phyloP scores from a whole-genome alignment of 2,113 vertebrate species.

The Rhinopomastus cyanomelas region DNA sequence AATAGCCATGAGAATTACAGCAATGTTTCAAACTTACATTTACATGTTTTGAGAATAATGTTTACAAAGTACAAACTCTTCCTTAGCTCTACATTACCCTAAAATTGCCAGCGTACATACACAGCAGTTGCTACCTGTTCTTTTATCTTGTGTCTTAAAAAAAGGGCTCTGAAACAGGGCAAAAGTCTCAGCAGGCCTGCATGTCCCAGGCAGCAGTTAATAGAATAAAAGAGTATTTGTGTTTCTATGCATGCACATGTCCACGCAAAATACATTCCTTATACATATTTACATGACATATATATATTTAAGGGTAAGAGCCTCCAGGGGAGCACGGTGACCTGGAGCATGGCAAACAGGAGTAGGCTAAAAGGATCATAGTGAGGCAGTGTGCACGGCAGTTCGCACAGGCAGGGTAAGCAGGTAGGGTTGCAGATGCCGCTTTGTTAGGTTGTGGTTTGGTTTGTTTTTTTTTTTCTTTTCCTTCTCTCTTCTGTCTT shows the following conservation, averaged over 20 bases:
- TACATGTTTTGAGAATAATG: background rate
- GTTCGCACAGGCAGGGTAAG: no score
- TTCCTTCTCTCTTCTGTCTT: no score
- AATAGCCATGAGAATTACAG: background rate
- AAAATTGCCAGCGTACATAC: background rate
- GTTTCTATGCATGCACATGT: background rate
- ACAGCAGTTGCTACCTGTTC: background rate
- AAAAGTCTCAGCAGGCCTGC: no score
- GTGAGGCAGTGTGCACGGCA: no score
- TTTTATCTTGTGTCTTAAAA: background rate
- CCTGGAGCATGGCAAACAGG: no score
- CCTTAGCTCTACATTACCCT: background rate
- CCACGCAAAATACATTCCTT: background rate
- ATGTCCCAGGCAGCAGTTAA: slow-evolving; percentile 42
- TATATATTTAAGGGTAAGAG: background rate
- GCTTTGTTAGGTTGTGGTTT: no score
- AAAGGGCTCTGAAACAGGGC: background rate
- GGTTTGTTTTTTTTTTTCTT: no score
- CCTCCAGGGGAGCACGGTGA: no score
- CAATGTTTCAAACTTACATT: background rate
- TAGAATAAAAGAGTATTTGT: background rate
- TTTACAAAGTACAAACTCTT: background rate
- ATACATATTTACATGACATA: background rate
- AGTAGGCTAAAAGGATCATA: no score
- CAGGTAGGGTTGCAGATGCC: no score